Evolutionary conservation across 2,888 invertebrate species (phyloP).

Genomic region (Trissolcus brochymenae): DNA sequence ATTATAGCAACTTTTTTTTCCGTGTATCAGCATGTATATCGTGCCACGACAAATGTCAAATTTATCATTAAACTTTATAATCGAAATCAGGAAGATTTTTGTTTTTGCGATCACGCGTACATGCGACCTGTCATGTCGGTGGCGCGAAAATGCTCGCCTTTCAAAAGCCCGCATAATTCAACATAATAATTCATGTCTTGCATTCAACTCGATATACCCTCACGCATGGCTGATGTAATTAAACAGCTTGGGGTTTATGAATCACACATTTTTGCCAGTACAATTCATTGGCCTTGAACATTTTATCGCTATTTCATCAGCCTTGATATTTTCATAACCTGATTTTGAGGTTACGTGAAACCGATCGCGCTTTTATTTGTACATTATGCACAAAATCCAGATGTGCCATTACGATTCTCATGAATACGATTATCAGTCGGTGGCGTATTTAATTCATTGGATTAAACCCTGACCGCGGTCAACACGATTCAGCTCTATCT

Average conservation of each 20-base stretch:
- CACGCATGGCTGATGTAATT: constrained; percentile 19
- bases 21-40: constrained; percentile 19
- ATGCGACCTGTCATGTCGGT: not conserved
- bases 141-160: constrained; percentile 34
- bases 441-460: constrained; percentile 28
- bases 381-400: no score
- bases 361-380: no score
- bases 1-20: no score
- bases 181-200: constrained; percentile 22
- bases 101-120: constrained; percentile 4
- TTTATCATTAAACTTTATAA: constrained; percentile 31
- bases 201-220: constrained; percentile 21
- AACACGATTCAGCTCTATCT: constrained; percentile 43
- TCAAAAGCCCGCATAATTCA: constrained; percentile 27
- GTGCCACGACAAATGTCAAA: constrained; percentile 36
- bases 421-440: no score
- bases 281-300: not conserved
- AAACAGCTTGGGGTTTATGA: constrained; percentile 4
- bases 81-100: constrained; percentile 34
- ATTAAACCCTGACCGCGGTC: constrained; percentile 59
- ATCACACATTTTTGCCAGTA: not conserved
- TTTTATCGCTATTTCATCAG: not conserved
- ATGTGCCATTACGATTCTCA: no score
- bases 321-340: constrained; percentile 9
- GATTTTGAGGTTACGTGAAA: not conserved